Base-by-base conservation (phyloP, 2,888 invertebrate genomes). In the Acholoe squamosa region DNA sequence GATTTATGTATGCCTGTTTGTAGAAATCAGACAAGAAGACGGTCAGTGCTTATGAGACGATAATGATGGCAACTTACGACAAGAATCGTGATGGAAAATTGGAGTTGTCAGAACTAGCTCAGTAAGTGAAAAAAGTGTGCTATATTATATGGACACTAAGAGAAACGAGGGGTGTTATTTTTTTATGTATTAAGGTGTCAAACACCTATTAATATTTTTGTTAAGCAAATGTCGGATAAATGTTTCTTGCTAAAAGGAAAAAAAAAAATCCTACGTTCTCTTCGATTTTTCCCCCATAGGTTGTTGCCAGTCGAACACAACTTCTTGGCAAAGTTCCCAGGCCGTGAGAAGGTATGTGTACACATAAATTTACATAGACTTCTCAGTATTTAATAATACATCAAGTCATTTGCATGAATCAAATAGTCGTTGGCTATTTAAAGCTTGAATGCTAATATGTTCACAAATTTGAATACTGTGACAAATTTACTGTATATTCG, bases 291-390 rank as follows among this genome's bases (percentile, higher is more conserved):
- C 22, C n/a, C 28, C 28, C 51, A 10, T 28, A 86, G 86, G 28
- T 56, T 86, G 56, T 56, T 86, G 54, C 86, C 86, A 28, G 86
- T 86, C 22, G 86, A 86, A 54, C 54, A n/a, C 14, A 86, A 86
- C 56, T 86, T 86, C 25, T 31, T 86, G 5, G 86, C 25, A 25
- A 86, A 52, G 52, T 86, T 54, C 86, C 86, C 86, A 51, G 86
- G 54, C 19, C 25, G 86, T 16, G 54, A 54, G 19, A 54, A 86
- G 86, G 86, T 86, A 16, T 76, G 76, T 76, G n/a, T 76, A 33
- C 43, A 43, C 5, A 7, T 10, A 43, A 43, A 43, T 43, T 43
- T n/a, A n/a, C 43, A 43, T 43, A 43, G 43, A 43, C 43, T n/a
- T n/a, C n/a, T n/a, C n/a, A 43, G 43, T 43, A 3, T 43, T 43